Conservation (phyloP, 2,888 invertebrate genomes). For the Luperina testacea region DNA sequence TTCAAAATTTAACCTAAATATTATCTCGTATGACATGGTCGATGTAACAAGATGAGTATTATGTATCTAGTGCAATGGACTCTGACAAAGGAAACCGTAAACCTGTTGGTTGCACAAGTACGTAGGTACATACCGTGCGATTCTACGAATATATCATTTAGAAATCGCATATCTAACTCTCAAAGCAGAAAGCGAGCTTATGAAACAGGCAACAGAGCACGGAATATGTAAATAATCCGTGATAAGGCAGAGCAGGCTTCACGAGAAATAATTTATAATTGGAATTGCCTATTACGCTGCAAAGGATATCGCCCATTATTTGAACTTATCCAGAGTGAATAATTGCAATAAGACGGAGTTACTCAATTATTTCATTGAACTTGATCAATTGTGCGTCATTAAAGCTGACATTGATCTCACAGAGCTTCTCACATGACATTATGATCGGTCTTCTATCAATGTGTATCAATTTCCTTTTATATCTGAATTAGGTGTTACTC, state of each 20-base stretch:
- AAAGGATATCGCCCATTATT: constrained; percentile 70
- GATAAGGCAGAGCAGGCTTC: constrained; percentile 41
- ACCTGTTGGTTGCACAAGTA: constrained; percentile 54
- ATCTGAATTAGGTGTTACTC: constrained; percentile 16
- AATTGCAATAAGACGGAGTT: constrained; percentile 62
- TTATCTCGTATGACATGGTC: constrained; percentile 18
- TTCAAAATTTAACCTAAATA: constrained; percentile 9
- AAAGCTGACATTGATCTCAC: constrained; percentile 47
- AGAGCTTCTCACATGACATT: constrained; percentile 26
- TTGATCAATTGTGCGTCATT: constrained; percentile 48
- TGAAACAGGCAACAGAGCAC: constrained; percentile 56
- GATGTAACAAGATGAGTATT: constrained; percentile 52
- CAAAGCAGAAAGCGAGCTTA: constrained; percentile 64
- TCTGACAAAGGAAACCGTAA: constrained; percentile 61
- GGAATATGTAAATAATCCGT: constrained; percentile 54
- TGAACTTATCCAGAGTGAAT: constrained; percentile 64
- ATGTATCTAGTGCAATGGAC: constrained; percentile 53
- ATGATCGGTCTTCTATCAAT: constrained; percentile 5
- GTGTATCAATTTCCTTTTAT: constrained; percentile 17
- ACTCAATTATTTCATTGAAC: constrained; percentile 62
- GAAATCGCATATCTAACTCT: constrained; percentile 62
- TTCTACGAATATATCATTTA: constrained; percentile 64
- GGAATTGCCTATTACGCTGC: constrained; percentile 47
- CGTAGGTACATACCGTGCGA: constrained; percentile 34
- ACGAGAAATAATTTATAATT: constrained; percentile 53